Conservation (phyloP, 2,113 vertebrate genomes). For the Sterrhoptilus dennistouni region DNA sequence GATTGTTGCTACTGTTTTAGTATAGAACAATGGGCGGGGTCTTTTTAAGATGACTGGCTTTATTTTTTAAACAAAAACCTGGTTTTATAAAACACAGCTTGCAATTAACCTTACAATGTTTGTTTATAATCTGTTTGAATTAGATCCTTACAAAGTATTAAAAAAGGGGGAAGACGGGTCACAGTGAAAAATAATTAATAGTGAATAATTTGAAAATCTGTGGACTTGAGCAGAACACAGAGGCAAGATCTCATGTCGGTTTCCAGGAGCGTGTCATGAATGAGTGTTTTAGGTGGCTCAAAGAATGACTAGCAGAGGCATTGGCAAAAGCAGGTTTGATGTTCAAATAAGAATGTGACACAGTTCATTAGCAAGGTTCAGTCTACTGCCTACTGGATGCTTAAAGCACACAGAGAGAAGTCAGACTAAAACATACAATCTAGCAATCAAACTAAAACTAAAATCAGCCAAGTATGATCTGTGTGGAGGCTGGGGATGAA, state of each 20-base stretch:
- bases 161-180: neutral
- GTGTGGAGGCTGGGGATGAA: neutral
- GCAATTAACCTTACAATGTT: neutral
- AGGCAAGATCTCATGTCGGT: neutral
- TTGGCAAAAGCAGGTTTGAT: neutral
- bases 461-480: neutral
- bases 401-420: neutral
- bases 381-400: neutral
- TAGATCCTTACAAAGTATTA: neutral
- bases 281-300: neutral
- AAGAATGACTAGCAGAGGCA: neutral
- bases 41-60: neutral
- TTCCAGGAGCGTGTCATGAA: neutral
- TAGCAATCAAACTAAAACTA: neutral
- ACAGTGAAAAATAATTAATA: neutral
- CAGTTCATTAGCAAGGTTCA: neutral
- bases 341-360: neutral
- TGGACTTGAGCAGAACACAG: neutral
- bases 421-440: neutral
- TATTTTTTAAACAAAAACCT: neutral
- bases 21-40: neutral
- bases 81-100: neutral
- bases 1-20: neutral
- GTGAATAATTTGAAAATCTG: neutral
- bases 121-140: neutral